Conservation (phyloP, 2,888 invertebrate species). For the Cecidostiba fungosa region DNA sequence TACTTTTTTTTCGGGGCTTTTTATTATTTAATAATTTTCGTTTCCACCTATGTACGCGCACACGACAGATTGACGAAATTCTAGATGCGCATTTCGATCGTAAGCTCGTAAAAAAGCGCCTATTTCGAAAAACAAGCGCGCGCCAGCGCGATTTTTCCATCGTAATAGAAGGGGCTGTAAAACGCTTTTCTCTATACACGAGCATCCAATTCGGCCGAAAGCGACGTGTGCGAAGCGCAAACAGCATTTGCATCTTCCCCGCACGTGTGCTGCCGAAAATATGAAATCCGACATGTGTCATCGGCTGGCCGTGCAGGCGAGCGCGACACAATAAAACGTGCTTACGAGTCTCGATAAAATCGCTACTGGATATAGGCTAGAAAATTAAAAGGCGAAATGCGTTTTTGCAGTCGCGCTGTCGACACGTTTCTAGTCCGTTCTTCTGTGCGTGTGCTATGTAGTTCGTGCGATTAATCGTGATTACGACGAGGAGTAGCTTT, state of each 20-base stretch:
- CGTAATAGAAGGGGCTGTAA: constrained; percentile 23
- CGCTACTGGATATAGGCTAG: constrained; percentile 17
- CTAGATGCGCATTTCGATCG: background rate
- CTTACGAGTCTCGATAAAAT: constrained; percentile 26
- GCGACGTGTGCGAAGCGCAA: constrained; percentile 4
- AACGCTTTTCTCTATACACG: constrained; percentile 13
- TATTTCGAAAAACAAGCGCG: background rate
- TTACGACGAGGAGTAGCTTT: background rate
- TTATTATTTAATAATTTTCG: background rate
- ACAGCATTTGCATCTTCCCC: constrained; percentile 43
- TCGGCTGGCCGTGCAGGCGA: background rate
- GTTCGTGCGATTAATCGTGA: background rate
- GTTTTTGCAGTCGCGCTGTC: background rate
- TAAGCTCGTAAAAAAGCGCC: background rate
- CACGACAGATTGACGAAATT: background rate
- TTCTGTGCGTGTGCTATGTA: background rate
- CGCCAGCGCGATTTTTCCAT: background rate
- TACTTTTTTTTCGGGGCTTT: background rate
- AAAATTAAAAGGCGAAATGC: constrained; percentile 33
- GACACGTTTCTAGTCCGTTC: background rate
- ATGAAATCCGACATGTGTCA: constrained; percentile 58
- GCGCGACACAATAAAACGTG: constrained; percentile 31
- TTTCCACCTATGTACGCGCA: background rate
- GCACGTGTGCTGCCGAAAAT: constrained; percentile 18
- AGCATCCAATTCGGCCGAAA: background rate